Evolutionary conservation across 2,888 invertebrate species (phyloP).

Genomic region (Agapostemon virescens): DNA sequence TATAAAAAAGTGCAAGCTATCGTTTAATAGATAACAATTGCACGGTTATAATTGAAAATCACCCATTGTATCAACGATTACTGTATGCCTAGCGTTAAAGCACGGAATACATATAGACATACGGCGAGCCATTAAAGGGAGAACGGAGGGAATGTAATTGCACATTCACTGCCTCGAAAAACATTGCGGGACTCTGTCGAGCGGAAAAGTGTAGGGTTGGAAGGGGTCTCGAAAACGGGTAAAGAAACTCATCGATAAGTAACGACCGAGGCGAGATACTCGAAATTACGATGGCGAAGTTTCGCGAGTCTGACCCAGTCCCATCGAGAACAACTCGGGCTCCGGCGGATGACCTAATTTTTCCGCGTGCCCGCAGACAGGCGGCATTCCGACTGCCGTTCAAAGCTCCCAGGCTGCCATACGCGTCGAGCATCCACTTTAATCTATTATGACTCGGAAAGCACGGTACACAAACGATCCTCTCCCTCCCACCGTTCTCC

Average conservation of each 20-base stretch:
- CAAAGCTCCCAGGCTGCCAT: slow-evolving; percentile 21
- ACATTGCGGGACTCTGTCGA: neutral
- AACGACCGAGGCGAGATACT: slow-evolving; percentile 1
- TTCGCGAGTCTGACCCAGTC: slow-evolving; percentile 31
- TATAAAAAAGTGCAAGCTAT: neutral
- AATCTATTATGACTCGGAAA: slow-evolving; percentile 35
- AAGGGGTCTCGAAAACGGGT: neutral
- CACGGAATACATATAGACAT: neutral
- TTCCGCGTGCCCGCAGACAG: slow-evolving; percentile 37
- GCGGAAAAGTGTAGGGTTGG: neutral
- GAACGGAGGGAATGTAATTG: slow-evolving; percentile 7
- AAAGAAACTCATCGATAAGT: slow-evolving; percentile 19
- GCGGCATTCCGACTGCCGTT: slow-evolving; percentile 20
- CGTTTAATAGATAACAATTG: neutral
- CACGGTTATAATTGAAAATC: neutral
- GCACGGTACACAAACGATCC: slow-evolving; percentile 15
- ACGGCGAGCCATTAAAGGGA: neutral
- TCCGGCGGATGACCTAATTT: slow-evolving; percentile 26
- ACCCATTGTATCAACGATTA: neutral
- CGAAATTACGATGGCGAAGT: slow-evolving; percentile 22
- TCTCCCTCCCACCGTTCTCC: neutral
- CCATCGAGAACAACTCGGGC: slow-evolving; percentile 16
- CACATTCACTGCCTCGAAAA: slow-evolving; percentile 1
- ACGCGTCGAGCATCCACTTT: slow-evolving; percentile 36
- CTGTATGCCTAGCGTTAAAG: neutral